These are phyloP conservation scores for Balanococcus diminutus DNA, from an alignment of 2,888 invertebrate genomes.

Conservation along the genomic window DNA sequence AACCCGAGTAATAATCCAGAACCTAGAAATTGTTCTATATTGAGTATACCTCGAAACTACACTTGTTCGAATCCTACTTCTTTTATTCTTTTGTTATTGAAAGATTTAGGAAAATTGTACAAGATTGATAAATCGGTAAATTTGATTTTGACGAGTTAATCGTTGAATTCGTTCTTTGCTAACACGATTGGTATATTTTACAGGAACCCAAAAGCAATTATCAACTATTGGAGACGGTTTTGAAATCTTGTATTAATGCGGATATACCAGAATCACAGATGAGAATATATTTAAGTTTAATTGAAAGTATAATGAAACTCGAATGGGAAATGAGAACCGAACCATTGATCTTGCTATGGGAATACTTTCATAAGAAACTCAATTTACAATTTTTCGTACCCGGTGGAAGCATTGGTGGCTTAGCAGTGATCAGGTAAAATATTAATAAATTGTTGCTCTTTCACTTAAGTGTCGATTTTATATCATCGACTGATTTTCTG, in stretches of 20 bases:
- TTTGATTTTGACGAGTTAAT: background rate
- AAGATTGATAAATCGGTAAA: constrained; percentile 6
- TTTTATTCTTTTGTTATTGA: constrained; percentile 48
- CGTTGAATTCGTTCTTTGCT: background rate
- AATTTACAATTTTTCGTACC: constrained; percentile 65
- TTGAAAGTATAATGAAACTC: constrained; percentile 58
- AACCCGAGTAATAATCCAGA: background rate
- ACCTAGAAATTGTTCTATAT: background rate
- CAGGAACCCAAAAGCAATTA: constrained; percentile 61
- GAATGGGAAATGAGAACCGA: constrained; percentile 65
- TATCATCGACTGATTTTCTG: constrained; percentile 56
- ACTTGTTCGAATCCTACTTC: constrained; percentile 13
- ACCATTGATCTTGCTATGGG: constrained; percentile 66
- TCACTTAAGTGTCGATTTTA: no score
- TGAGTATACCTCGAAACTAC: constrained; percentile 13
- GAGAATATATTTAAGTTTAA: constrained; percentile 60
- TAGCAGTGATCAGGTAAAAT: constrained; percentile 61
- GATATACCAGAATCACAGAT: constrained; percentile 64
- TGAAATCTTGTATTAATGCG: constrained; percentile 63
- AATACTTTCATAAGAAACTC: constrained; percentile 67
- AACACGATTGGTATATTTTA: constrained; percentile 55
- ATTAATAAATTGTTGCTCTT: no score
- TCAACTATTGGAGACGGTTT: constrained; percentile 63
- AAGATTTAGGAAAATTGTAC: constrained; percentile 56
- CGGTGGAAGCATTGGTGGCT: constrained; percentile 64